These are phyloP conservation scores for Luffia ferchaultella DNA, from an alignment of 2,888 invertebrate species.

Conservation along the genomic window DNA sequence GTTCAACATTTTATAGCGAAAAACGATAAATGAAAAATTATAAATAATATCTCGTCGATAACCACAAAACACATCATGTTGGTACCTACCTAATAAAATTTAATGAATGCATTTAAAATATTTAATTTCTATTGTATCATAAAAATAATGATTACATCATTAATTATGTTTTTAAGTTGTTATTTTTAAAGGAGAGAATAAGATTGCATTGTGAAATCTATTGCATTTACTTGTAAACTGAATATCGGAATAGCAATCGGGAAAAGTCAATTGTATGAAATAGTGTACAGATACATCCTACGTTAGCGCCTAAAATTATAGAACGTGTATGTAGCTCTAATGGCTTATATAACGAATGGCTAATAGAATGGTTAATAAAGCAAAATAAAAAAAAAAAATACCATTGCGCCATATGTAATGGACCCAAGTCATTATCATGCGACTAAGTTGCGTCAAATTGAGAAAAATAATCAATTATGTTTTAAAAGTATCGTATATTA, in stretches of 20 bases:
- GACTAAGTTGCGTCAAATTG: too few species aligned
- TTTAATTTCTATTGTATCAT: neutral
- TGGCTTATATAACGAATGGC: too few species aligned
- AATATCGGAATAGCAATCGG: constrained; percentile 3
- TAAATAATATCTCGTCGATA: neutral
- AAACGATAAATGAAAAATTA: neutral
- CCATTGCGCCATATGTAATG: too few species aligned
- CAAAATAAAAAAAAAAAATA: too few species aligned
- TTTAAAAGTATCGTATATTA: too few species aligned
- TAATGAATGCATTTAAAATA: neutral
- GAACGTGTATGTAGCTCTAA: too few species aligned
- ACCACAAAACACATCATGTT: neutral
- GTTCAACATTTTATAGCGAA: neutral
- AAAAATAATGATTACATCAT: constrained; percentile 1
- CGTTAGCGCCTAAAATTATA: neutral
- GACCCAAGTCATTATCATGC: too few species aligned
- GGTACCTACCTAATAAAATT: neutral
- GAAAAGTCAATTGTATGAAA: constrained; percentile 56
- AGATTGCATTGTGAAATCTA: constrained; percentile 53
- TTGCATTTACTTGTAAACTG: constrained; percentile 34
- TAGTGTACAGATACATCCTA: constrained; percentile 24
- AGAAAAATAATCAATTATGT: too few species aligned
- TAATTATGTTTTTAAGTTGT: constrained; percentile 17
- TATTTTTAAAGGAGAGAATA: constrained; percentile 60
- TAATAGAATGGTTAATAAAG: too few species aligned